Percentiles rank a stretch among this genome's conserved stretches.
phyloP scores from a whole-genome alignment of 2,797 vertebrate genomes.

The Betta splendens region DNA sequence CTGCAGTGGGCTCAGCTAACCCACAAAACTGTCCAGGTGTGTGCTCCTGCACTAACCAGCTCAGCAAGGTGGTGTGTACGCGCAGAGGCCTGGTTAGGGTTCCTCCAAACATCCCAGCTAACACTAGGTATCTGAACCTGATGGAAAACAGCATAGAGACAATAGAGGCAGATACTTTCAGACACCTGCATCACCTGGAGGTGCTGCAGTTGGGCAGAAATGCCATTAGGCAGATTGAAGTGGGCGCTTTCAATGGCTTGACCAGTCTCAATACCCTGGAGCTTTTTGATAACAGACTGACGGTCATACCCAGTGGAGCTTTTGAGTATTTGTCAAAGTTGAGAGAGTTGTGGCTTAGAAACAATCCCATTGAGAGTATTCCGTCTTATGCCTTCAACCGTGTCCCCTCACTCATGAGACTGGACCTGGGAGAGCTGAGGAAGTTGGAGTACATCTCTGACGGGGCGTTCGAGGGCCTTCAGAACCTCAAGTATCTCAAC shows the following conservation, averaged over 20 bases:
- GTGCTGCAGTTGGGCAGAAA: constrained; percentile 95
- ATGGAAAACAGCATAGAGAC: constrained; percentile 99
- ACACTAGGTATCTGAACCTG: constrained; percentile 94
- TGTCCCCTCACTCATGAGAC: constrained; percentile 94
- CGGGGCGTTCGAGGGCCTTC: constrained; percentile 94
- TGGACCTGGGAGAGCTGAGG: constrained; percentile 95
- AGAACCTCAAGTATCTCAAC: constrained; percentile 98
- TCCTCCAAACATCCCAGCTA: constrained; percentile 92
- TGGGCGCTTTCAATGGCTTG: constrained; percentile 95
- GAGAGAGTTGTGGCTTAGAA: constrained; percentile 95
- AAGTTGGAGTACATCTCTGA: constrained; percentile 98
- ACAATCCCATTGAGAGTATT: constrained; percentile 98
- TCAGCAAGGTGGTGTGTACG: constrained; percentile 97
- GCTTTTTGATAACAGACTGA: constrained; percentile 97
- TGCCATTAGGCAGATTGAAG: constrained; percentile 95
- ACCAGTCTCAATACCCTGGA: constrained; percentile 98
- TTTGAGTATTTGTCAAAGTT: constrained; percentile 98
- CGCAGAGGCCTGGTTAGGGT: constrained; percentile 90
- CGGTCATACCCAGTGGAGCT: constrained; percentile 96
- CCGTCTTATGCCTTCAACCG: constrained; percentile 97
- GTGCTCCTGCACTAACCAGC: constrained; percentile 97
- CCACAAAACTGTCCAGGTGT: constrained; percentile 94
- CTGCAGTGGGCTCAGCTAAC: constrained; percentile 79
- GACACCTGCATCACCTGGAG: constrained; percentile 95
- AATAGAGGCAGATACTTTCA: constrained; percentile 96